Conservation (phyloP, 2,113 vertebrate genomes). For the Percopsis transmontana region DNA sequence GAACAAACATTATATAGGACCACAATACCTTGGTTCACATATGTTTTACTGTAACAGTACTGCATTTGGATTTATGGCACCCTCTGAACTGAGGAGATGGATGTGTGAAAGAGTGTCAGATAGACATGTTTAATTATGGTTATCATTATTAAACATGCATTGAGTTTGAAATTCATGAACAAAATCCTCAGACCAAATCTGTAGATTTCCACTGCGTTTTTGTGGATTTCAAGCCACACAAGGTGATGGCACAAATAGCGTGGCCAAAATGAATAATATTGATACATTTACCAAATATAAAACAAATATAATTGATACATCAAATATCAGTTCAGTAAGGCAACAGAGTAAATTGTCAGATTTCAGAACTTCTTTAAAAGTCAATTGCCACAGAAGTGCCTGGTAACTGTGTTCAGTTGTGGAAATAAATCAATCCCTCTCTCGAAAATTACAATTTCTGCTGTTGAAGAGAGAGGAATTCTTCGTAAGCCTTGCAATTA, state of each 20-base stretch:
- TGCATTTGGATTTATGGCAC: too few relatives aligned
- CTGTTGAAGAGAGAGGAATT: conserved; percentile 20
- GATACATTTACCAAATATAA: conserved; percentile 5
- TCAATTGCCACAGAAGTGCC: conserved; percentile 22
- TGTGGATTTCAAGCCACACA: conserved; percentile 5
- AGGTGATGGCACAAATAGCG: neutral
- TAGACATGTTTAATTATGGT: too few relatives aligned
- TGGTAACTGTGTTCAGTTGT: conserved; percentile 36
- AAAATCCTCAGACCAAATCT: too few relatives aligned
- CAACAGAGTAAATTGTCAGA: conserved; percentile 7
- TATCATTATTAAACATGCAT: too few relatives aligned
- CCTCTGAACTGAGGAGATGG: too few relatives aligned
- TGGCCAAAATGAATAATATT: neutral
- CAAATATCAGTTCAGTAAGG: conserved; percentile 25
- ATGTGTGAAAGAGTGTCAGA: too few relatives aligned
- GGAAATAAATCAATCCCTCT: conserved; percentile 42
- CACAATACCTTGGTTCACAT: too few relatives aligned
- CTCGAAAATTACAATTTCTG: conserved; percentile 29
- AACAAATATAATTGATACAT: neutral
- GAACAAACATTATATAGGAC: too few relatives aligned
- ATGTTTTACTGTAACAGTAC: too few relatives aligned
- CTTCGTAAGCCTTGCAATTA: conserved; percentile 48
- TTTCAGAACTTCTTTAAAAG: conserved; percentile 9
- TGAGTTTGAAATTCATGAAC: too few relatives aligned
- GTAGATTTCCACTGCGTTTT: too few relatives aligned